Base-by-base conservation (phyloP, 64 coral and sea anemone species). In the Montipora foliosa region DNA sequence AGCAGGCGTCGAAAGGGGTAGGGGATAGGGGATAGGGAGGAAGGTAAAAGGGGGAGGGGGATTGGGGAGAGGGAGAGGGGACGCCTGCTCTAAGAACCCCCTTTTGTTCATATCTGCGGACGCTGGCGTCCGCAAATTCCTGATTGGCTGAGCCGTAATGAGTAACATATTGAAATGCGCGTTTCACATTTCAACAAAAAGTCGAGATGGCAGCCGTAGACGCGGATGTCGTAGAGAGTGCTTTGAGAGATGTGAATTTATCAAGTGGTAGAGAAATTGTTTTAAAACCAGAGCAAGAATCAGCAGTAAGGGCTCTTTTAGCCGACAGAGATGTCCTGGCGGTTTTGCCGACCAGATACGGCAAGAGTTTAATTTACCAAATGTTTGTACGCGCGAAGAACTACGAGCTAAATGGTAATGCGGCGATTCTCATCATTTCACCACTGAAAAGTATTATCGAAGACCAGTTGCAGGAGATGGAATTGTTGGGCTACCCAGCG, bases 291-390 rank as follows among this genome's bases (percentile, higher is more conserved):
- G 70, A 88, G 49, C 15, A 88, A 74, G 85, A 74, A 88, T 53
- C 45, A 24, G 85, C 70, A 22, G 44, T 86, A 86, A 44, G 69
- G 21, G 37, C 83, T 48, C 48, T 86, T 69, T 15, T 69, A 48
- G 83, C 5, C 10, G 49, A 47, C 20, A 86, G 21, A 20, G 83
- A 86, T 70, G 83, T 69, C 24, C 29, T 86, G 7, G 83, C 61
- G 19, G 69, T 86, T 86, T 86, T 86, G 64, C 61, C 83, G 66
- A 86, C 83, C 48, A 13, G 83, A 48, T 75, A 55, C 47, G 85
- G 68, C 50, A 90, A 79, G 49, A 91, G 89, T 51, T 44, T 64
- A 2, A 83, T 91, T 21, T 91, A 53, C 59, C 77, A 91, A 91
- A 79, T 79, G 50, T 91, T 81, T 70, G 89, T 79, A 47, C 11